phyloP scores from a whole-genome alignment of 1,140 invertebrate species.

The Trichonephila clavipes region DNA sequence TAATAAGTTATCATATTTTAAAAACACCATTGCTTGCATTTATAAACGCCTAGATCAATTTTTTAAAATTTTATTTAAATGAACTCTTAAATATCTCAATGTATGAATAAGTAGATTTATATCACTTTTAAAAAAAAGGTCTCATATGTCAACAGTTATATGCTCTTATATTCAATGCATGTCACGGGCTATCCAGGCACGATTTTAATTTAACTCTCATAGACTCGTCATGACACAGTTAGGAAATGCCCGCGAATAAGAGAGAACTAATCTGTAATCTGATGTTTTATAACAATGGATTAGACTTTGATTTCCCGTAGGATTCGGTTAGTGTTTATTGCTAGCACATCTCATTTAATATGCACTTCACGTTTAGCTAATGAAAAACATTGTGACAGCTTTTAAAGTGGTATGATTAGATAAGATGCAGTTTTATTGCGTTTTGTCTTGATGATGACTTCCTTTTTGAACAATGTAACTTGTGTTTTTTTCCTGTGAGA shows the following conservation, averaged over 20 bases:
- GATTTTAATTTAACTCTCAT: slow-evolving; percentile 7
- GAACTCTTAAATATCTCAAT: too few relatives aligned
- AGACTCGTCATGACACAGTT: not conserved
- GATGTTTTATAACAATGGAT: not conserved
- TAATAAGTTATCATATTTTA: too few relatives aligned
- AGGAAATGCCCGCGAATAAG: not conserved
- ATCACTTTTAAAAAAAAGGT: too few relatives aligned
- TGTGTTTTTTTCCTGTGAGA: not conserved
- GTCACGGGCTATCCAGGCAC: too few relatives aligned
- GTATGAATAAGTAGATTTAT: too few relatives aligned
- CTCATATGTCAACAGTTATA: too few relatives aligned
- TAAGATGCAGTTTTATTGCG: not conserved
- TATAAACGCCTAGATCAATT: too few relatives aligned
- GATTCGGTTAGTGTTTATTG: not conserved
- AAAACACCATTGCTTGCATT: too few relatives aligned
- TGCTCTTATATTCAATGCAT: too few relatives aligned
- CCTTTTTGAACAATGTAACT: not conserved
- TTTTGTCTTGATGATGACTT: not conserved
- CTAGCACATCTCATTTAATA: not conserved
- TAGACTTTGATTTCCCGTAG: not conserved
- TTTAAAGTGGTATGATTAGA: not conserved
- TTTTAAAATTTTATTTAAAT: too few relatives aligned
- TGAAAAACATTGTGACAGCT: not conserved
- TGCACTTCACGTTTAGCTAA: not conserved
- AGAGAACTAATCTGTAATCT: not conserved